These are phyloP conservation scores for Clarias fuscus DNA, from an alignment of 2,797 vertebrate species.

Conservation along the genomic window DNA sequence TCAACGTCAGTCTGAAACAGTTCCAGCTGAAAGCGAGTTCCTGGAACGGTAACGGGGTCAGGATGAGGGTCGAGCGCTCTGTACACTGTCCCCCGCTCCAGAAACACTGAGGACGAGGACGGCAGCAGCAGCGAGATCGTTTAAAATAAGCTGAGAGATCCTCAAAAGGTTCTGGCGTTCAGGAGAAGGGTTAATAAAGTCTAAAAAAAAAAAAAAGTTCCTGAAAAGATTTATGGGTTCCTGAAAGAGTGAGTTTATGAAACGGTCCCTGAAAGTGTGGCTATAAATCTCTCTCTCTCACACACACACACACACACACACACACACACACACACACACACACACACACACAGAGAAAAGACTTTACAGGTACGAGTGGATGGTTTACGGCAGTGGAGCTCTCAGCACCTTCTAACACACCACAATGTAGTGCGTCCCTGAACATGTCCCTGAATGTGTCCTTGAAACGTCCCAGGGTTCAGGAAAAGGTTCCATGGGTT, in stretches of 20 bases:
- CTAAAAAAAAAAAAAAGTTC: not conserved
- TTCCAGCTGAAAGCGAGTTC: not conserved
- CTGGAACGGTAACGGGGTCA: too few relatives aligned
- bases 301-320: too few relatives aligned
- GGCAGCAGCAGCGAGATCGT: not conserved
- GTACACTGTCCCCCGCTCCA: too few relatives aligned
- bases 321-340: too few relatives aligned
- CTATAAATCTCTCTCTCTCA: too few relatives aligned
- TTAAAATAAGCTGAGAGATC: not conserved
- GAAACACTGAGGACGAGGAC: not conserved
- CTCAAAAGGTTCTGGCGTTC: not conserved
- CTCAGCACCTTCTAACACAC: not conserved
- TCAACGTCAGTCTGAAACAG: not conserved
- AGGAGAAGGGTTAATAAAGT: not conserved
- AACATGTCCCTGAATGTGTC: not conserved
- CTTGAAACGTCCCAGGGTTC: not conserved
- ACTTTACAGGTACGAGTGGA: too few relatives aligned
- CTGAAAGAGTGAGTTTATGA: not conserved
- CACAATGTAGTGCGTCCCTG: too few relatives aligned
- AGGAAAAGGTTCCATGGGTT: not conserved
- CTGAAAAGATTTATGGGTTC: not conserved
- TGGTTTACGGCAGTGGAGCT: not conserved
- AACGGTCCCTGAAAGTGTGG: not conserved
- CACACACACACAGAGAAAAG: too few relatives aligned
- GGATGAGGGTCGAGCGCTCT: not conserved